phyloP scores from a whole-genome alignment of 2,113 vertebrate genomes.

The Crypturellus undulatus region DNA sequence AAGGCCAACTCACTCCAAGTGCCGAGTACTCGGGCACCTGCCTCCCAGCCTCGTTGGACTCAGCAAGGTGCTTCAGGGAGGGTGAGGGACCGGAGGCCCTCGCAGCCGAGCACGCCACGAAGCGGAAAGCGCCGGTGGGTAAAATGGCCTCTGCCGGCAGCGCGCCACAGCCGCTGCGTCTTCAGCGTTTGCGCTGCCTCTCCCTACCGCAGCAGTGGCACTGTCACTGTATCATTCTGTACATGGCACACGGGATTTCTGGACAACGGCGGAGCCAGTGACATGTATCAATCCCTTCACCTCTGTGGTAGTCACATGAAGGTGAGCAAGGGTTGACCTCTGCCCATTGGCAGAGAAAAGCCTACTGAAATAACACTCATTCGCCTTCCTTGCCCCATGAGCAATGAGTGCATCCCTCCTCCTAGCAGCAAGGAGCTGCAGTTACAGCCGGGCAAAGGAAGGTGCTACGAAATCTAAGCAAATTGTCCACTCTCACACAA shows the following conservation, averaged over 20 bases:
- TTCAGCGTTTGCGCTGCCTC: not conserved
- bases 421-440: not conserved
- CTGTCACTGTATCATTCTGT: not conserved
- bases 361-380: accelerated
- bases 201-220: not conserved
- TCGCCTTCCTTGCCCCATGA: not conserved
- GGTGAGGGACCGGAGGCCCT: not conserved
- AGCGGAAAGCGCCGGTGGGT: not conserved
- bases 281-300: not conserved
- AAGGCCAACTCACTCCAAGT: not conserved
- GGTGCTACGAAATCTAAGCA: accelerated
- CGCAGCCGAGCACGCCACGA: not conserved
- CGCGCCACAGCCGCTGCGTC: accelerated
- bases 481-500: accelerated
- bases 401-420: not conserved
- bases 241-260: not conserved
- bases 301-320: not conserved
- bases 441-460: not conserved
- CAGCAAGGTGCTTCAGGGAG: not conserved
- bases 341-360: not conserved
- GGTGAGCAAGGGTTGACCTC: not conserved
- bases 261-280: accelerated
- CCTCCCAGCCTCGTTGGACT: not conserved
- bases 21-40: not conserved
- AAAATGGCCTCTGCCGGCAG: slow-evolving; percentile 23